Evolutionary conservation across 2,888 invertebrate species (phyloP).

Genomic region (Eulithis testata): DNA sequence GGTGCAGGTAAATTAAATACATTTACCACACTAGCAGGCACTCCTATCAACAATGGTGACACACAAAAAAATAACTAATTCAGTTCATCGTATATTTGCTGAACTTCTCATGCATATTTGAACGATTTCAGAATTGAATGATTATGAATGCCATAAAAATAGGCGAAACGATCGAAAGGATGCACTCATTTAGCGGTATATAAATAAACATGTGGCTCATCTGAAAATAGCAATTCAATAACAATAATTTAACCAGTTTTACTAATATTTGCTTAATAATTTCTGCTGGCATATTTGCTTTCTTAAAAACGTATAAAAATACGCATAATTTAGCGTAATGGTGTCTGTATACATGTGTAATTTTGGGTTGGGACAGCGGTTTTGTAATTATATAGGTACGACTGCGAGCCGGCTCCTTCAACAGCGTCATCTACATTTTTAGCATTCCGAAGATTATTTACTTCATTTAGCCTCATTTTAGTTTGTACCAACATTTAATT

Average conservation of each 20-base stretch:
- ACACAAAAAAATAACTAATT: too few relatives aligned
- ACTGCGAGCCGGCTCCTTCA: too few relatives aligned
- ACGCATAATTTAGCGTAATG: constrained; percentile 10
- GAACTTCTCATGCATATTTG: too few relatives aligned
- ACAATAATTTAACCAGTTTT: constrained; percentile 8
- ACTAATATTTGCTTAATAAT: constrained; percentile 27
- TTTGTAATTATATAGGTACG: constrained; percentile 1
- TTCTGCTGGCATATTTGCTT: constrained; percentile 18
- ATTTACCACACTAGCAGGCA: too few relatives aligned
- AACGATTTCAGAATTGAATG: too few relatives aligned
- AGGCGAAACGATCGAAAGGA: constrained; percentile 7
- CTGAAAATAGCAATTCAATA: constrained; percentile 18
- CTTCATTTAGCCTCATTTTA: too few relatives aligned
- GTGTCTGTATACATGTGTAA: constrained; percentile 9
- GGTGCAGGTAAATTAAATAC: too few relatives aligned
- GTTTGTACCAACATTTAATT: too few relatives aligned
- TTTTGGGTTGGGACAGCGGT: constrained; percentile 11
- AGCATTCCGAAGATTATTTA: too few relatives aligned
- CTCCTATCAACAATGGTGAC: too few relatives aligned
- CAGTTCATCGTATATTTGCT: too few relatives aligned
- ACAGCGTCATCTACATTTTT: too few relatives aligned
- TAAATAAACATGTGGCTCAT: constrained; percentile 17
- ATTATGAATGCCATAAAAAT: not conserved
- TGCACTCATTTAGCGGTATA: constrained; percentile 18
- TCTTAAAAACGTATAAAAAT: constrained; percentile 8